phyloP scores from a whole-genome alignment of 2,797 vertebrate species.

The Aselliscus stoliczkanus region DNA sequence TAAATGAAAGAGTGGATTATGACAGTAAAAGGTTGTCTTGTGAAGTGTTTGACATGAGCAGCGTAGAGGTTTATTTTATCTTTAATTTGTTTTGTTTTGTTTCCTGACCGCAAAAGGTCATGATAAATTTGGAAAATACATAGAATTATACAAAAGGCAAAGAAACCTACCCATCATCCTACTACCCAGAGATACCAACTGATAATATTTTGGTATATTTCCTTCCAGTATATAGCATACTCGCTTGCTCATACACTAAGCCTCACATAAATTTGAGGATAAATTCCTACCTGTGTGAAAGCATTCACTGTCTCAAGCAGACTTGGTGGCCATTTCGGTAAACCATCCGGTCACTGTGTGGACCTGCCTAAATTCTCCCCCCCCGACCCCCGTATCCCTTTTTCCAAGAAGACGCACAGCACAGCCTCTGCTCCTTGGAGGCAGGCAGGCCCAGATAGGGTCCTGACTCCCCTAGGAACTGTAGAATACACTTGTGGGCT shows the following conservation, averaged over 20 bases:
- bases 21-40: neutral
- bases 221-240: neutral
- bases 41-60: neutral
- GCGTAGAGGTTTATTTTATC: neutral
- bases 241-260: neutral
- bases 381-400: neutral
- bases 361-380: neutral
- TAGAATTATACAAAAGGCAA: neutral
- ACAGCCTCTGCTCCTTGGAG: neutral
- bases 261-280: neutral
- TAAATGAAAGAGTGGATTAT: neutral
- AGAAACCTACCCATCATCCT: neutral
- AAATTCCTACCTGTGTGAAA: neutral
- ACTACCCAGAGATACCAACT: neutral
- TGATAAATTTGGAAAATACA: neutral
- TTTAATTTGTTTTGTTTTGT: neutral
- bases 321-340: neutral
- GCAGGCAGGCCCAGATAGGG: neutral
- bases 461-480: neutral
- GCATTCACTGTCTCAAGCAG: neutral
- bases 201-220: neutral
- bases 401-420: neutral
- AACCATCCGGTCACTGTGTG: no score
- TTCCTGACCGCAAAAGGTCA: neutral
- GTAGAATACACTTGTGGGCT: neutral